These are phyloP conservation scores for Todiramphus saurophagus DNA, from an alignment of 2,113 vertebrate genomes.

Conservation along the genomic window DNA sequence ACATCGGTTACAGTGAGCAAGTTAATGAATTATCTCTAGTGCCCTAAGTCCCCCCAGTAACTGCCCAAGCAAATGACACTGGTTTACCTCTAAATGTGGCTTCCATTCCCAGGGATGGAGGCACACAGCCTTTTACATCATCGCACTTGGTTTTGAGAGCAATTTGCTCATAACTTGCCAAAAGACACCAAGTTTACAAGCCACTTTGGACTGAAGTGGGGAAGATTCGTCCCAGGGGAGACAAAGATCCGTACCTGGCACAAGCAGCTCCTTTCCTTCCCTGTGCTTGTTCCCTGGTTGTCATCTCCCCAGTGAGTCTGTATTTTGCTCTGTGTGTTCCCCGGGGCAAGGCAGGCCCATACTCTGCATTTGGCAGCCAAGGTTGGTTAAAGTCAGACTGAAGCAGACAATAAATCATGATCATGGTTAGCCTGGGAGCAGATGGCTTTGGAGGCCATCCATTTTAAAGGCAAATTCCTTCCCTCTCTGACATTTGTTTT, in stretches of 20 bases:
- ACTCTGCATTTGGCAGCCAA: background rate
- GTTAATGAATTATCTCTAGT: background rate
- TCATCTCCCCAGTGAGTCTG: background rate
- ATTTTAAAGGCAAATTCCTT: slow-evolving; percentile 30
- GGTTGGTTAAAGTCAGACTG: background rate
- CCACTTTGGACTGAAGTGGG: background rate
- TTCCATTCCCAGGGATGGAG: background rate
- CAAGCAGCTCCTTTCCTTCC: background rate
- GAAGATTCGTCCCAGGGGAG: background rate
- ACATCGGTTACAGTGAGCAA: background rate
- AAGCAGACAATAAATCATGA: slow-evolving; percentile 16
- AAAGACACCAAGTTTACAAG: background rate
- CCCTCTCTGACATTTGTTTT: slow-evolving; percentile 18
- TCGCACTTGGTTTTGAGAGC: background rate
- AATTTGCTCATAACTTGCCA: background rate
- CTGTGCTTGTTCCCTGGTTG: background rate
- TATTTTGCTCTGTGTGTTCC: background rate
- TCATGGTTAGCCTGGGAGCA: background rate
- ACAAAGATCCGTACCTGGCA: background rate
- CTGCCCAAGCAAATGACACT: background rate
- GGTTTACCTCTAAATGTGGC: background rate
- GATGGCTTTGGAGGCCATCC: slow-evolving; percentile 25
- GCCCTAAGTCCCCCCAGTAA: background rate
- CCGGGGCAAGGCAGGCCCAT: background rate
- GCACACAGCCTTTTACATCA: background rate